Percentiles rank a stretch among this genome's conserved stretches.
These are phyloP conservation scores for Meta bourneti DNA, from an alignment of 2,888 invertebrate genomes.

Conservation along the genomic window DNA sequence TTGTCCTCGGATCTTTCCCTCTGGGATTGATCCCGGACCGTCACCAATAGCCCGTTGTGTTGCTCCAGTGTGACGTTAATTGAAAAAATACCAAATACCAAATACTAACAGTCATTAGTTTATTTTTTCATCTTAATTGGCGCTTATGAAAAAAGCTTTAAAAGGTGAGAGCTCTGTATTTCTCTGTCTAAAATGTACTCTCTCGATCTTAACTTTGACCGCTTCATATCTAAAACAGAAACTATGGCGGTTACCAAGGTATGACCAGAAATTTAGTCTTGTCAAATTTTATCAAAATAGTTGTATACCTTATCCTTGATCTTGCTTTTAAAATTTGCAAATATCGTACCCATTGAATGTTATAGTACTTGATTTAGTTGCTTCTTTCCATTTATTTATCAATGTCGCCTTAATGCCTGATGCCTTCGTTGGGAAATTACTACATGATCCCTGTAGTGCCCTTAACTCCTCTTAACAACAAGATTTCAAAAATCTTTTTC, in stretches of 20 bases:
- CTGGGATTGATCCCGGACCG: no score
- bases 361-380: neutral
- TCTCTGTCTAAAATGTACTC: neutral
- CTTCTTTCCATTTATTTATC: neutral
- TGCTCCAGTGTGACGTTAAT: no score
- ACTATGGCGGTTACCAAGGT: slow-evolving; percentile 63
- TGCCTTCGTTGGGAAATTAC: slow-evolving; percentile 20
- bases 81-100: no score
- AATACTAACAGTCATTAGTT: no score
- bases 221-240: slow-evolving; percentile 16
- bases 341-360: neutral
- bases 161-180: no score
- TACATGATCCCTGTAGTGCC: slow-evolving; percentile 43
- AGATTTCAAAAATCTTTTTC: neutral
- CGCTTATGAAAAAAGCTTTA: no score
- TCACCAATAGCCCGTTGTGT: no score
- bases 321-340: neutral
- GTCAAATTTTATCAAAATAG: neutral
- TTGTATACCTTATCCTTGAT: neutral
- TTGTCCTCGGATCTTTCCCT: no score
- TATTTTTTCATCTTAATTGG: no score
- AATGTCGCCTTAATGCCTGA: neutral
- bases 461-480: neutral
- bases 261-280: slow-evolving; percentile 34
- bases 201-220: neutral